These are phyloP conservation scores for Polylopha cassiicola DNA, from an alignment of 2,888 invertebrate species.

Conservation along the genomic window DNA sequence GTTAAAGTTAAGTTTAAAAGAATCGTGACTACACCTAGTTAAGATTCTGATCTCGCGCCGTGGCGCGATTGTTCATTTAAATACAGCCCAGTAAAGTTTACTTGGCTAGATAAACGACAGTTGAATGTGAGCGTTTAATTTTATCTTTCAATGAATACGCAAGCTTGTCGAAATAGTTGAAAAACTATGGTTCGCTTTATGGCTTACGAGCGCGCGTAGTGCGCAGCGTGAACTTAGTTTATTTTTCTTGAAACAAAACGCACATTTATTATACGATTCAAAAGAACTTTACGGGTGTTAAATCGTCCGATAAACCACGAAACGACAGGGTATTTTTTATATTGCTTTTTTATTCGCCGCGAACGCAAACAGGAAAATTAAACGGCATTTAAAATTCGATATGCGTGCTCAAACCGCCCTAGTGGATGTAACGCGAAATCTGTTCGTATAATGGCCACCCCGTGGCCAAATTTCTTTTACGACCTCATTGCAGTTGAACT, in stretches of 20 bases:
- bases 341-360: conserved; percentile 9
- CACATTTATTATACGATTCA: too few relatives aligned
- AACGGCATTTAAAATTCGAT: conserved; percentile 19
- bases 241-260: too few relatives aligned
- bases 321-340: too few relatives aligned
- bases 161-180: conserved; percentile 15
- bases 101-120: conserved; percentile 33
- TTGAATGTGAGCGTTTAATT: conserved; percentile 38
- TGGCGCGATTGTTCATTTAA: conserved; percentile 63
- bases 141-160: conserved; percentile 34
- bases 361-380: conserved; percentile 16
- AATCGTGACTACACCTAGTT: conserved; percentile 67
- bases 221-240: too few relatives aligned
- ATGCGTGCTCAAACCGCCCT: conserved; percentile 16
- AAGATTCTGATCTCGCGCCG: conserved; percentile 63
- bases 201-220: conserved; percentile 10
- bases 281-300: too few relatives aligned
- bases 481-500: conserved; percentile 15
- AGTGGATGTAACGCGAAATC: conserved; percentile 18
- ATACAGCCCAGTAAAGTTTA: conserved; percentile 35
- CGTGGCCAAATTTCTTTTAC: conserved; percentile 22
- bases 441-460: conserved; percentile 19
- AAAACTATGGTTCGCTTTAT: conserved; percentile 17
- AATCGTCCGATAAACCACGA: too few relatives aligned
- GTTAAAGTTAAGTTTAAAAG: conserved; percentile 22